Conservation (phyloP, 37 sponge, comb jelly and placozoan species). For the Geodia barretti region DNA sequence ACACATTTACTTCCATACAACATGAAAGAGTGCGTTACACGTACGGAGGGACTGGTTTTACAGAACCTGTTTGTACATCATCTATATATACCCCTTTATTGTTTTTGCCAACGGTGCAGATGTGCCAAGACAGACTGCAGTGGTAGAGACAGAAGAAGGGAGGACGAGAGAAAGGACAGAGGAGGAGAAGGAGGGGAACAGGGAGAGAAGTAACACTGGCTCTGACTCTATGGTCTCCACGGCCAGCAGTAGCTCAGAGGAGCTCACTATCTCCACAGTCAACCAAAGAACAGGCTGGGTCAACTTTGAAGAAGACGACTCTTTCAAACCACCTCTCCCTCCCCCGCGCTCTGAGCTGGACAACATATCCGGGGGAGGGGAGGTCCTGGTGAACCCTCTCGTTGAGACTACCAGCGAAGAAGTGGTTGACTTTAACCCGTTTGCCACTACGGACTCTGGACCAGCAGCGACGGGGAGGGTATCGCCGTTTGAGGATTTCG, state of each 20-base stretch:
- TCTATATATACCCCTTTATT: too few relatives aligned
- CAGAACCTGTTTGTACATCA: too few relatives aligned
- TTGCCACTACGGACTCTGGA: background rate
- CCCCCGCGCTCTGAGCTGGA: conserved; percentile 46
- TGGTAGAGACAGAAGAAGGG: background rate
- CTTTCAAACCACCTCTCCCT: conserved; percentile 38
- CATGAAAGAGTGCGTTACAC: too few relatives aligned
- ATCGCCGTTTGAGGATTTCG: conserved; percentile 53
- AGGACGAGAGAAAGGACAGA: background rate
- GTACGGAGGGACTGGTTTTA: too few relatives aligned
- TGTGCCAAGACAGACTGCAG: too few relatives aligned
- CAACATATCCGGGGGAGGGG: background rate
- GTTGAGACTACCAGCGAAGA: background rate
- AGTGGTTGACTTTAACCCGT: background rate
- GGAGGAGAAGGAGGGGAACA: background rate
- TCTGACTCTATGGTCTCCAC: conserved; percentile 35
- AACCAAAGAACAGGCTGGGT: conserved; percentile 1
- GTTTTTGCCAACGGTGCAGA: too few relatives aligned
- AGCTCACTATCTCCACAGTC: too few relatives aligned
- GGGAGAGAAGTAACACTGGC: conserved; percentile 9
- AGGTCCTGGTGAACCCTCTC: background rate
- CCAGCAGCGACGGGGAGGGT: background rate
- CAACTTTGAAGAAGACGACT: conserved; percentile 22
- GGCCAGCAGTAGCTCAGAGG: conserved; percentile 1
- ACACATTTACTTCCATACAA: too few relatives aligned